Evolutionary conservation across 2,797 vertebrate species (phyloP).

Genomic region (Somateria mollissima): DNA sequence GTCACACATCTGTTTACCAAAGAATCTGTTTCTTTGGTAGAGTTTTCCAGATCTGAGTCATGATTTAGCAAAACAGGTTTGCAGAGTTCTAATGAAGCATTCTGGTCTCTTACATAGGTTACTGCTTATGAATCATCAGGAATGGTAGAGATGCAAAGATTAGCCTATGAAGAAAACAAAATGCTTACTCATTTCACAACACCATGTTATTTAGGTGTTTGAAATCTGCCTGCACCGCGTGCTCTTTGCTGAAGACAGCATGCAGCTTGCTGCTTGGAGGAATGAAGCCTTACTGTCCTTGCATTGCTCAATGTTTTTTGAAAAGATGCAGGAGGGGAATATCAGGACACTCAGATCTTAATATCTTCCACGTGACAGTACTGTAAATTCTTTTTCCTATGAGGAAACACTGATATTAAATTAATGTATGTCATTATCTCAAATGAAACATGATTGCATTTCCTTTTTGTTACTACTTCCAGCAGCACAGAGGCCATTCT

Average conservation of each 20-base stretch:
- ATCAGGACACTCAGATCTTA: not conserved
- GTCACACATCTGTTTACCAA: not conserved
- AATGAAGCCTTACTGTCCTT: not conserved
- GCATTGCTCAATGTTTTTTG: rapidly evolving
- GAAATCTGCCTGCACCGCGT: not conserved
- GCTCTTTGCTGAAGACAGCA: not conserved
- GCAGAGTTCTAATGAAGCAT: not conserved
- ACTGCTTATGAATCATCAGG: not conserved
- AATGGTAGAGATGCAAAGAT: not conserved
- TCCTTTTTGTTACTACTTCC: not conserved
- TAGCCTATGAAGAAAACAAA: not conserved
- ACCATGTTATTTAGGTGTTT: not conserved
- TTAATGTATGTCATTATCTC: not conserved
- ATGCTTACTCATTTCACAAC: not conserved
- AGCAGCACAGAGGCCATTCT: not conserved
- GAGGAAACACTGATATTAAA: not conserved
- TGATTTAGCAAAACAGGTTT: not conserved
- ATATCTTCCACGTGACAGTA: not conserved
- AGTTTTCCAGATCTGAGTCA: not conserved
- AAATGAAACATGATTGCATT: not conserved
- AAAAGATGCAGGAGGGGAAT: not conserved
- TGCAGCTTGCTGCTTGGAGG: not conserved
- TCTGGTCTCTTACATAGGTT: not conserved
- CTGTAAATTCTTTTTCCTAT: not conserved
- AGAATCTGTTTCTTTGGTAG: not conserved